Conservation (phyloP, 2,113 vertebrate species). For the Euleptes europaea region DNA sequence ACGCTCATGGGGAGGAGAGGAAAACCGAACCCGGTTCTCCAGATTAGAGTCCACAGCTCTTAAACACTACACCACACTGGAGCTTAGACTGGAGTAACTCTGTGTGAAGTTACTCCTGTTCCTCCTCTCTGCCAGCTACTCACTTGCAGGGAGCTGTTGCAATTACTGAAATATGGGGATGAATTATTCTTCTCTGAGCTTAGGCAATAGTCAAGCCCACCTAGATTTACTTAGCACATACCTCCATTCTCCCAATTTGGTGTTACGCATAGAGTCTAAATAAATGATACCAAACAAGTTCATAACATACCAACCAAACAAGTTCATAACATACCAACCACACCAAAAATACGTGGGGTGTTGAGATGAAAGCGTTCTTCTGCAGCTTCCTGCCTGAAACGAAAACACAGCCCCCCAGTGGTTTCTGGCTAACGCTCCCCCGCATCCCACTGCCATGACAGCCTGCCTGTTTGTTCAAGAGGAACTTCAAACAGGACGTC, state of each 20-base stretch:
- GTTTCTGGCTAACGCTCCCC: neutral
- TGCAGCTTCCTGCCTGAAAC: neutral
- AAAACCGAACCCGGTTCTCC: too few relatives aligned
- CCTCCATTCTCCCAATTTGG: neutral
- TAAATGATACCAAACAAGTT: neutral
- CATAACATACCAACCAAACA: neutral
- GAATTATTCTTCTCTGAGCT: too few relatives aligned
- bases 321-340: too few relatives aligned
- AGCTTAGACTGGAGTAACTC: too few relatives aligned
- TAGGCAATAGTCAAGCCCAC: neutral
- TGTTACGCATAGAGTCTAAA: neutral
- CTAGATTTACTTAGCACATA: neutral
- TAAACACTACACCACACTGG: too few relatives aligned
- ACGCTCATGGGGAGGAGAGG: too few relatives aligned
- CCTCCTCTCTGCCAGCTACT: too few relatives aligned
- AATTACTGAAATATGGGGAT: too few relatives aligned
- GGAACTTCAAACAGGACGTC: constrained; percentile 2
- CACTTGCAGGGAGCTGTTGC: too few relatives aligned
- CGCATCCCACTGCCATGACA: neutral
- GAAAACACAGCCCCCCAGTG: neutral
- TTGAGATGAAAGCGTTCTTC: neutral
- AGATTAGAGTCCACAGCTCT: too few relatives aligned
- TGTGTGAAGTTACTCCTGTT: too few relatives aligned
- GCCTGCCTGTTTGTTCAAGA: constrained; percentile 24
- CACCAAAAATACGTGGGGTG: neutral